Conservation (phyloP, 2,797 vertebrate genomes). For the Crenuchus spilurus region DNA sequence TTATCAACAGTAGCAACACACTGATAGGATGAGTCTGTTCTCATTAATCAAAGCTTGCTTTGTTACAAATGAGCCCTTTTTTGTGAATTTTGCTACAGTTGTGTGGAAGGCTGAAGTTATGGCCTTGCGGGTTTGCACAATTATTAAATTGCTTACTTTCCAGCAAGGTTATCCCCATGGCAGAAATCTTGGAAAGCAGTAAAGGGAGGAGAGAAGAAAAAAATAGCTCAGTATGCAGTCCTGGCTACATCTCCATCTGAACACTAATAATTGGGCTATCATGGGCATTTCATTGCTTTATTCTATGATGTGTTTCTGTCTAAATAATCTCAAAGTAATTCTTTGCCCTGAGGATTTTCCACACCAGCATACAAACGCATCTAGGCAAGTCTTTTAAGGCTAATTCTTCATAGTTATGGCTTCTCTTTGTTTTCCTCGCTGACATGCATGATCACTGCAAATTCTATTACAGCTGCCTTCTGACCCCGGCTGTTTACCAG, state of each 20-base stretch:
- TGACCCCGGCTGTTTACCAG: conserved; percentile 67
- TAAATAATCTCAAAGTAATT: conserved; percentile 62
- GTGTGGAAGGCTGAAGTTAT: conserved; percentile 1
- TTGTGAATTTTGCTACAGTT: conserved; percentile 15
- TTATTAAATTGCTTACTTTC: conserved; percentile 38
- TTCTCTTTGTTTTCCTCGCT: conserved; percentile 58
- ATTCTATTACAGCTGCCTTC: conserved; percentile 64
- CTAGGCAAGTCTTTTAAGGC: conserved; percentile 60
- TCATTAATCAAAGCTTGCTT: not conserved
- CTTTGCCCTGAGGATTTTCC: conserved; percentile 51
- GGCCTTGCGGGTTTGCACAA: not conserved
- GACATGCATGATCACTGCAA: conserved; percentile 63
- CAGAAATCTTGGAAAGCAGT: conserved; percentile 65
- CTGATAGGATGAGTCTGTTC: conserved; percentile 12
- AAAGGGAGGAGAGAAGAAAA: conserved; percentile 65
- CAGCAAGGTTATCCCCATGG: conserved; percentile 47
- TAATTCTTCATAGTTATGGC: conserved; percentile 52
- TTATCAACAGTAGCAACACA: conserved; percentile 7
- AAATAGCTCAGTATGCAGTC: conserved; percentile 68
- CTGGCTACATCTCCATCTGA: conserved; percentile 67
- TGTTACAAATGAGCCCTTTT: conserved; percentile 21
- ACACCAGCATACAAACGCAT: conserved; percentile 62
- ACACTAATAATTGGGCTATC: conserved; percentile 76
- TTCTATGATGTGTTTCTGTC: conserved; percentile 70
- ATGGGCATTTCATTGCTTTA: conserved; percentile 60